A percentile compares a stretch with the other conserved stretches of the same genome.
These are phyloP conservation scores for Uropetala carovei DNA, from an alignment of 2,888 invertebrate genomes.

Conservation along the genomic window DNA sequence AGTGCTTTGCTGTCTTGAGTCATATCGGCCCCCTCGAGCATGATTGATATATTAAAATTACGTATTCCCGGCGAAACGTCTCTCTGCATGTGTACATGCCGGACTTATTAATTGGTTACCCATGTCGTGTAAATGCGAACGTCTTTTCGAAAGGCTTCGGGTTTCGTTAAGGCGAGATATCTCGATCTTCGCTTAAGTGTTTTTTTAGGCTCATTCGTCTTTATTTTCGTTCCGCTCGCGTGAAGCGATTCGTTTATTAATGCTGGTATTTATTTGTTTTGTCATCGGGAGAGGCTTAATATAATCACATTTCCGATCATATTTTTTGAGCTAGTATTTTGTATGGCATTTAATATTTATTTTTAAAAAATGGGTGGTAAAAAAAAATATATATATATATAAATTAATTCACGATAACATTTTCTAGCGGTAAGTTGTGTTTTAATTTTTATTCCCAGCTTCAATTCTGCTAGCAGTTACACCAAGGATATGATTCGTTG, in stretches of 20 bases:
- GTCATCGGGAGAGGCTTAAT: neutral
- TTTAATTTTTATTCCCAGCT: too few relatives aligned
- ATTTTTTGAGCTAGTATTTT: too few relatives aligned
- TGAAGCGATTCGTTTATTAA: conserved; percentile 4
- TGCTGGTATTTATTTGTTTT: neutral
- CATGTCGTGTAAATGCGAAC: conserved; percentile 12
- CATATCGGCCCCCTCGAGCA: neutral
- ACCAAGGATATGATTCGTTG: too few relatives aligned
- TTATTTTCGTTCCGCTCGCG: neutral
- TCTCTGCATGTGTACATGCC: neutral
- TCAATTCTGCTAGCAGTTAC: too few relatives aligned
- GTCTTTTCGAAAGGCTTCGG: neutral
- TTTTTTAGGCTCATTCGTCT: neutral
- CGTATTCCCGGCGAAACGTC: neutral
- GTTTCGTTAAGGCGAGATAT: conserved; percentile 4
- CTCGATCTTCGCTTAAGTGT: neutral
- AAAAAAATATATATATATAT: too few relatives aligned
- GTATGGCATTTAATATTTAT: too few relatives aligned
- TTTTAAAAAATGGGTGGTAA: too few relatives aligned
- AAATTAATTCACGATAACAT: too few relatives aligned
- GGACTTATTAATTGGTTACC: conserved; percentile 23
- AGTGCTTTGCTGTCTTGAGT: neutral
- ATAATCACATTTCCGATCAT: too few relatives aligned
- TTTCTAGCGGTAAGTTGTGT: too few relatives aligned
- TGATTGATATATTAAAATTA: conserved; percentile 32